These are phyloP conservation scores for Zalophus californianus DNA, from an alignment of 2,797 vertebrate species.

Conservation along the genomic window DNA sequence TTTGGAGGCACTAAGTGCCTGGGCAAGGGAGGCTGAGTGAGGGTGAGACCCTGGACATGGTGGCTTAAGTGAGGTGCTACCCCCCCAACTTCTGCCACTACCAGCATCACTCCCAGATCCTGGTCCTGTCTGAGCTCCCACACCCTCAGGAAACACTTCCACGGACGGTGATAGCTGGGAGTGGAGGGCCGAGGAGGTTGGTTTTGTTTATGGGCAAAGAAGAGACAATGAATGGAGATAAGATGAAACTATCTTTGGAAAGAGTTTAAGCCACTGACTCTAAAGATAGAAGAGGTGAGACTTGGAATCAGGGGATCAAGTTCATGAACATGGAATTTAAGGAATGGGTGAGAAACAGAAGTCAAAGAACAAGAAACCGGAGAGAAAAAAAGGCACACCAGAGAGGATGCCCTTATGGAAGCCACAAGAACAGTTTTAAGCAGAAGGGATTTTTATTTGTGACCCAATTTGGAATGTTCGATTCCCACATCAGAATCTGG, in stretches of 20 bases:
- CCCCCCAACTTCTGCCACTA: not conserved
- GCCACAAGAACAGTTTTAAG: not conserved
- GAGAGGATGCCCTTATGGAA: not conserved
- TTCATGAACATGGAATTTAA: conserved; percentile 38
- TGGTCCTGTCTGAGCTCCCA: not conserved
- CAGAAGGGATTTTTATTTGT: conserved; percentile 24
- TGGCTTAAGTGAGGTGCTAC: not conserved
- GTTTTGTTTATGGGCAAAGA: conserved; percentile 23
- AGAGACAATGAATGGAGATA: not conserved
- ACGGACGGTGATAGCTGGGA: not conserved
- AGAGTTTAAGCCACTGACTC: conserved; percentile 6
- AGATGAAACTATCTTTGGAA: not conserved
- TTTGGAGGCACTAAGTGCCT: not conserved
- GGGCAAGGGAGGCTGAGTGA: not conserved
- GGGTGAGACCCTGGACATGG: not conserved
- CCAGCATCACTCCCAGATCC: not conserved
- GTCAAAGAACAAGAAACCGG: not conserved
- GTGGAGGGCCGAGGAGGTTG: not conserved
- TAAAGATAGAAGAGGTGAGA: not conserved
- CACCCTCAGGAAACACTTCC: not conserved
- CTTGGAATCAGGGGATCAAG: not conserved
- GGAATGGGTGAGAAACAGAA: not conserved
- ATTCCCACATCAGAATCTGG: not conserved
- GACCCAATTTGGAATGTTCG: not conserved
- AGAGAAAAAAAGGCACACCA: not conserved